phyloP scores from a whole-genome alignment of 2,113 vertebrate genomes.

The Clarias magur region DNA sequence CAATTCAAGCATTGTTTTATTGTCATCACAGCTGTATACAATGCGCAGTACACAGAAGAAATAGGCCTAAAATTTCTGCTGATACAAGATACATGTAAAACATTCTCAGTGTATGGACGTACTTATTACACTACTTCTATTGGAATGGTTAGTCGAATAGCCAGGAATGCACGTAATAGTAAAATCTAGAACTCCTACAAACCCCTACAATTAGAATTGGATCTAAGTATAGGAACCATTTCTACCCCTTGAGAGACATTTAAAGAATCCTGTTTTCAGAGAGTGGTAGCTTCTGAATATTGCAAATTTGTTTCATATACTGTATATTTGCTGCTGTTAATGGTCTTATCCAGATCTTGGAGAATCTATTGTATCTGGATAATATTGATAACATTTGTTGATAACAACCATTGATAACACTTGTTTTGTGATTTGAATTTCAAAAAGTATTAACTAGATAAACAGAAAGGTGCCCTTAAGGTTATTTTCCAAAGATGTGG shows the following conservation, averaged over 20 bases:
- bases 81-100: background rate
- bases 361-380: background rate
- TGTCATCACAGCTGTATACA: background rate
- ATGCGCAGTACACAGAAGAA: background rate
- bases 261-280: background rate
- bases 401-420: background rate
- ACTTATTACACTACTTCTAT: background rate
- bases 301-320: background rate
- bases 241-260: background rate
- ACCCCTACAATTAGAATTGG: background rate
- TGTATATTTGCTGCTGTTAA: background rate
- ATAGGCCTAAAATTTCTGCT: background rate
- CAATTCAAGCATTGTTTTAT: background rate
- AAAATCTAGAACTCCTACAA: background rate
- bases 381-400: background rate
- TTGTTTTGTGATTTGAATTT: constrained; percentile 24
- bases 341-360: background rate
- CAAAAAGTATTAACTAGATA: background rate
- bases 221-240: background rate
- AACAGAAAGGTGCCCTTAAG: background rate
- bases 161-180: background rate
- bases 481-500: background rate
- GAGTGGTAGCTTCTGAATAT: background rate
- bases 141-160: background rate
- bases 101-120: background rate